Evolutionary conservation across 2,797 vertebrate species (phyloP).

Genomic region (Odontamblyopus rebecca): DNA sequence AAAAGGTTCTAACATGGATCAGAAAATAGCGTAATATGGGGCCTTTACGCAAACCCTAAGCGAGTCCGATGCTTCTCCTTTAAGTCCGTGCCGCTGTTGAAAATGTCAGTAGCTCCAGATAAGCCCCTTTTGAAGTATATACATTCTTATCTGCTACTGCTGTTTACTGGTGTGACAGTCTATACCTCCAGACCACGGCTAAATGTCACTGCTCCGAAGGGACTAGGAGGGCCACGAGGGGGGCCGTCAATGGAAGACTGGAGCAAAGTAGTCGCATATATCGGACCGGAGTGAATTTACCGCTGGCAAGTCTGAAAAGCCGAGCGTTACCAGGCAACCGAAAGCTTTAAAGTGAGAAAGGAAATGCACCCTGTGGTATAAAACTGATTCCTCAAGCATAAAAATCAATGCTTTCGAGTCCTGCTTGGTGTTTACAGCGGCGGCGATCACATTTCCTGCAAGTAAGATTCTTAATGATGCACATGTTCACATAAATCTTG

Average conservation of each 20-base stretch:
- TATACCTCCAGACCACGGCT: constrained; percentile 10
- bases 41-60: too few species aligned
- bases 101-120: constrained; percentile 17
- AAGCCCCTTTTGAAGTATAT: constrained; percentile 18
- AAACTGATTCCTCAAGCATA: not conserved
- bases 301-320: constrained; percentile 27
- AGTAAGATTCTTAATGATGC: not conserved
- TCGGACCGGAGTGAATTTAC: constrained; percentile 29
- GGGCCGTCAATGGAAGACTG: constrained; percentile 51
- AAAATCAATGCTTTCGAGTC: constrained; percentile 40
- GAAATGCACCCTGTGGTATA: constrained; percentile 13
- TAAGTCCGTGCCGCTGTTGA: not conserved
- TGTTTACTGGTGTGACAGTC: constrained; percentile 11
- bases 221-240: constrained; percentile 39
- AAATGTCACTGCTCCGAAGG: constrained; percentile 40
- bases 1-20: too few species aligned
- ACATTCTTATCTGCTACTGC: constrained; percentile 7
- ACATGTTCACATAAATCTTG: too few species aligned
- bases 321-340: constrained; percentile 55
- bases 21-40: too few species aligned
- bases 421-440: constrained; percentile 21
- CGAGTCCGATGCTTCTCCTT: not conserved
- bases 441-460: constrained; percentile 11
- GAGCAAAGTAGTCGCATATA: constrained; percentile 37
- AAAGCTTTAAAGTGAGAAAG: constrained; percentile 30